Evolutionary conservation across 2,797 vertebrate genomes (phyloP), one percentile per base, ranked within the genome.

Genomic region (Micrastur ruficollis): DNA sequence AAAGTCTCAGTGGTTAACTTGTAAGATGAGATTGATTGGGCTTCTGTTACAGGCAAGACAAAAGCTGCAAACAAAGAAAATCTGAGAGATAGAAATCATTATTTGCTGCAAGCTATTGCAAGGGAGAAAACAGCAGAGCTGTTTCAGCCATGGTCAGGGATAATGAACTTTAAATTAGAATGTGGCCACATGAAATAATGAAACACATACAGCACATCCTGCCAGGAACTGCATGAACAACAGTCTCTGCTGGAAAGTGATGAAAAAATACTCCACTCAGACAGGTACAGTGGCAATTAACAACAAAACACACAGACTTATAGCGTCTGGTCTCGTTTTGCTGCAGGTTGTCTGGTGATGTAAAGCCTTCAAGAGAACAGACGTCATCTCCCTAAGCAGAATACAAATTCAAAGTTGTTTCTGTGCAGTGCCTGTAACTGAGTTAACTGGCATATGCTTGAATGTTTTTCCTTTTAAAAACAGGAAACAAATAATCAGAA

Each of bases 211-310:
- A 81, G 76, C 65, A 36, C 73, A 87, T 63, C 55, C 80, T 93
- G 72, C 59, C 83, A 75, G 40, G 73, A 80, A 95, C 52, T 70
- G 40, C 75, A 81, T 13, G 40, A 93, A 58, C 27, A 78, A 96
- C 88, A 74, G 14, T 17, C 50, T 87, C 5, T 1, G 32, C 81
- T 93, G 42, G 52, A 86, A 93, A 95, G 89, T 7, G 11, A 89
- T 76, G 90, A 85, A 72, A 66, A 82, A 91, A 9, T 9, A 25
- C 21, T 61, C 21, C 15, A 29, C 58, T 75, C 18, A 66, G 50
- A 56, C 62, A 92, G 89, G 76, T 85, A 93, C 15, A 80, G 87
- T 9, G 23, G 91, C 85, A 97, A 97, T 93, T 95, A 97, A 83
- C 38, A 95, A 87, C 86, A 82, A 36, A 71, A 55, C 68, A 91